Evolutionary conservation across 2,888 invertebrate species (phyloP).

Genomic region (Rhagophthalmus giganteus): DNA sequence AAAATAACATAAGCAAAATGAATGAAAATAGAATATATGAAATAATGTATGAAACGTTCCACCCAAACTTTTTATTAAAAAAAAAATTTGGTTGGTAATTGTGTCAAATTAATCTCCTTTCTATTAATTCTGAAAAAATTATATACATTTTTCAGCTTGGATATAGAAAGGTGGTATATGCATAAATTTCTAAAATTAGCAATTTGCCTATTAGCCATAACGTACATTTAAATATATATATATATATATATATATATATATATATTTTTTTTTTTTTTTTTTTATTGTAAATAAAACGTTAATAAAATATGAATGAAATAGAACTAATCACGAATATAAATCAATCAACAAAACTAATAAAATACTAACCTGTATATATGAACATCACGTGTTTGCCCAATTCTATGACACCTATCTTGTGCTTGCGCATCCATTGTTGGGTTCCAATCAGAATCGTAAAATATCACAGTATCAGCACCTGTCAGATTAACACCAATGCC

Average conservation of each 20-base stretch:
- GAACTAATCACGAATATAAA: background rate
- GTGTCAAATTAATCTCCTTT: slow-evolving; percentile 30
- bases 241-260: background rate
- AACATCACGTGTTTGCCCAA: slow-evolving; percentile 98
- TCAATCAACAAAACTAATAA: background rate
- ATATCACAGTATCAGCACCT: slow-evolving; percentile 98
- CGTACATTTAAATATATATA: no score
- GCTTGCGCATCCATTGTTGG: slow-evolving; percentile 99
- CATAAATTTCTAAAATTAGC: background rate
- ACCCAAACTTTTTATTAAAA: slow-evolving; percentile 3
- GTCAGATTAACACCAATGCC: slow-evolving; percentile 98
- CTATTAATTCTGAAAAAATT: slow-evolving; percentile 29
- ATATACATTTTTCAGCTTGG: slow-evolving; percentile 30
- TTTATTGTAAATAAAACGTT: background rate
- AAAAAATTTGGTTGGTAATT: slow-evolving; percentile 12
- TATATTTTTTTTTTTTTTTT: background rate
- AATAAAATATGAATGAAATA: background rate
- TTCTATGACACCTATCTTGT: slow-evolving; percentile 95
- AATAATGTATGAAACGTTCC: slow-evolving; percentile 10
- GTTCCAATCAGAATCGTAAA: slow-evolving; percentile 99
- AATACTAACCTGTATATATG: slow-evolving; percentile 81
- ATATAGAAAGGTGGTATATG: slow-evolving; percentile 29
- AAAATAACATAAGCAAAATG: slow-evolving; percentile 4
- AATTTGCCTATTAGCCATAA: no score
- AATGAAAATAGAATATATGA: background rate